Conservation (phyloP, 2,797 vertebrate species). For the Phalanger gymnotis region DNA sequence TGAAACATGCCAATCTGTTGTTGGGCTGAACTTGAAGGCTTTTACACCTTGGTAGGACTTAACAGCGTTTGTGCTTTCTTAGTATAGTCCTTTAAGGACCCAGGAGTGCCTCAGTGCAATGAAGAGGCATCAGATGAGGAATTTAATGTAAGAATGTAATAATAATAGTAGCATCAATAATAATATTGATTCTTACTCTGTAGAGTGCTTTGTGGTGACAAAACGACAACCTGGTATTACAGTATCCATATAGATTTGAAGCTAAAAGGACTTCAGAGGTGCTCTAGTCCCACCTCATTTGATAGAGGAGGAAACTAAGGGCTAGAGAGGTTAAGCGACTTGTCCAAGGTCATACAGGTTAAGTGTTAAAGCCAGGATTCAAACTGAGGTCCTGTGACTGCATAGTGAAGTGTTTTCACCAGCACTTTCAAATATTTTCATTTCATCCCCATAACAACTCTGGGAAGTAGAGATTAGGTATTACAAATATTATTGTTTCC, state of each 20-base stretch:
- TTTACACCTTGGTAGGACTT: neutral
- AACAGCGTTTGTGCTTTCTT: neutral
- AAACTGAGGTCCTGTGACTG: neutral
- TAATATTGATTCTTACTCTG: neutral
- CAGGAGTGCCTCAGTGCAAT: neutral
- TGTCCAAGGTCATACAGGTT: neutral
- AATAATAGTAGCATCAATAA: neutral
- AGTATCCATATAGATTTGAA: slow-evolving; percentile 19
- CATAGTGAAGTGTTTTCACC: neutral
- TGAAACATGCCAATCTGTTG: neutral
- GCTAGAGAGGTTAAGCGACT: neutral
- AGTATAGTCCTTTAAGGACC: neutral
- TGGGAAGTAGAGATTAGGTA: neutral
- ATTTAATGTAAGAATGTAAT: neutral
- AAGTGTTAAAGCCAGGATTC: slow-evolving; percentile 3
- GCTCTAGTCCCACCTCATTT: slow-evolving; percentile 20
- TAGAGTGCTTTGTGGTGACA: neutral
- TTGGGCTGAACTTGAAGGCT: neutral
- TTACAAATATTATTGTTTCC: neutral
- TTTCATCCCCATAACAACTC: neutral
- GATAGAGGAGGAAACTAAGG: slow-evolving; percentile 30
- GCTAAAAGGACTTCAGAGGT: slow-evolving; percentile 23
- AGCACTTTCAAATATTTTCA: neutral
- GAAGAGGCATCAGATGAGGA: neutral
- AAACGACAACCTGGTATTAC: neutral